A percentile compares a stretch with the other conserved stretches of the same genome.
phyloP scores from a whole-genome alignment of 1,140 invertebrate genomes.

The Dufourea novaeangliae region DNA sequence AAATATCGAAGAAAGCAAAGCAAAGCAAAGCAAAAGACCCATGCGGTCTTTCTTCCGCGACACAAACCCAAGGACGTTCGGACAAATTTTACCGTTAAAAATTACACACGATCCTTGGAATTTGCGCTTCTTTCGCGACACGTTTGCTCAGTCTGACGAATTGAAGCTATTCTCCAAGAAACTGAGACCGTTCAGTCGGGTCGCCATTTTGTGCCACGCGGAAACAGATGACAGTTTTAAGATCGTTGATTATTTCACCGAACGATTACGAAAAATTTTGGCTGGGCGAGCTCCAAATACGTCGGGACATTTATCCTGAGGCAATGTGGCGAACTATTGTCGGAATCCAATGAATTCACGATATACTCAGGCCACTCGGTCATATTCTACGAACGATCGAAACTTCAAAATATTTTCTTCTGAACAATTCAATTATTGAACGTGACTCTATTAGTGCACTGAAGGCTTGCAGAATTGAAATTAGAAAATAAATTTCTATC shows the following conservation, averaged over 20 bases:
- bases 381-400: not conserved
- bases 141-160: not conserved
- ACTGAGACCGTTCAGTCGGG: not conserved
- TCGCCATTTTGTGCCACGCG: not conserved
- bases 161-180: not conserved
- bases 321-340: not conserved
- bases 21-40: constrained; percentile 30
- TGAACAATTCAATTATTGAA: constrained; percentile 16
- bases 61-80: not conserved
- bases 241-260: not conserved
- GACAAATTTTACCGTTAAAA: not conserved
- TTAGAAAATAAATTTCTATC: not conserved
- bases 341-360: not conserved
- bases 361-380: constrained; percentile 15
- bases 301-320: not conserved
- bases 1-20: constrained; percentile 3
- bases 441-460: constrained; percentile 18
- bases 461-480: not conserved
- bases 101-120: not conserved
- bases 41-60: not conserved
- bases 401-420: constrained; percentile 3
- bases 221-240: not conserved
- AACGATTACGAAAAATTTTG: not conserved
- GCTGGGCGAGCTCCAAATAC: constrained; percentile 15
- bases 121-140: not conserved